Base-by-base conservation (phyloP, 2,888 invertebrate genomes). In the Lochmaea crataegi region DNA sequence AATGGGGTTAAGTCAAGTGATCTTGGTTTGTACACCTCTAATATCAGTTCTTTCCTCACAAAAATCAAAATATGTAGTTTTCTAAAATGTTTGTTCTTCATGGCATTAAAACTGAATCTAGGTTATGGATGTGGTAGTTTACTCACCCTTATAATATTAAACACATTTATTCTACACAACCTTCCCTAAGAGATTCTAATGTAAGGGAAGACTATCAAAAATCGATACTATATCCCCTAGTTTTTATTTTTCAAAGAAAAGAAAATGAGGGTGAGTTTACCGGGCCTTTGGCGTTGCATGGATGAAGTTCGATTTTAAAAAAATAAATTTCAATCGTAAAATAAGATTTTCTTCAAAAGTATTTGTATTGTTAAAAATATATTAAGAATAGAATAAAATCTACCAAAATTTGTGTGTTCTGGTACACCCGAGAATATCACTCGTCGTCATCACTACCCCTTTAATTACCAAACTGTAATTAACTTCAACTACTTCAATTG, bases 401-500 rank as follows among this genome's bases (percentile, higher is more conserved):
- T 10, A 14, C 45, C 12, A 14, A 45, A 45, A 45, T 12, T 45
- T 45, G 12, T 14, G 12, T 12, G 45, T 12, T 14, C 45, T 14
- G 45, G 45, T 32, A 32, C 7, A 32, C 32, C 32, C 32, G 32
- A 45, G 45, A 45, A 45, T 45, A 6, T n/a, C n/a, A 2, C 12
- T 14, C 12, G 45, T 65, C 51, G 53, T 58, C 11, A 57, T 22
- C 42, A 57, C 41, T 42, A 22, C 18, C 56, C 56, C 68, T 68
- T 68, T 68, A 68, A 68, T 68, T 68, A 48, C 68, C 68, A 56
- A 58, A n/a, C 41, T 10, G 58, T 68, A 68, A 68, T 68, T 68
- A 68, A 58, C 68, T 58, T 68, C 45, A n/a, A 68, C 60, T 48
- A 56, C 60, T 68, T 45, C 58, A 58, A 68, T 68, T 60, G 60